Base-by-base conservation (phyloP, 2,113 vertebrate species). In the Anoplopoma fimbria region DNA sequence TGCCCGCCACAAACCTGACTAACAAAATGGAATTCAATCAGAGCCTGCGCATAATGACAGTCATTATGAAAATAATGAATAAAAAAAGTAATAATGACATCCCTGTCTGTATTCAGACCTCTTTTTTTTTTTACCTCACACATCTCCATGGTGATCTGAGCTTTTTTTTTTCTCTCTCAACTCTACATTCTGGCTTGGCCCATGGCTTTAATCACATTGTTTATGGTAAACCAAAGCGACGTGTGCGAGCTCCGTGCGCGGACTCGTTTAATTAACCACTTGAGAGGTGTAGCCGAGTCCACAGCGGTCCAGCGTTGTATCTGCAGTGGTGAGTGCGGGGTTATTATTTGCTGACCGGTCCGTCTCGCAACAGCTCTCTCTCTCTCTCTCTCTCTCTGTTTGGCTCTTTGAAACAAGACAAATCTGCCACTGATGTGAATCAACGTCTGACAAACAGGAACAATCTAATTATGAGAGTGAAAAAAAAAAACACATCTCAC, bases 1-100 rank as follows among this genome's bases (percentile, higher is more conserved):
- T 92, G 96, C 96, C 96, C 95, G 95, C 96, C 96, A 96, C 96
- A 97, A 97, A 97, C 95, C 96, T 96, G 97, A 96, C 96, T 95
- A 97, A 97, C 96, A 97, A 97, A 92, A 97, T 97, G 96, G 96
- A 97, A 97, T 98, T 97, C 96, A 93, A 94, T 98, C 97, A 98
- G 96, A 96, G 96, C 94, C 95, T 93, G 95, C 84, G 95, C 97
- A 97, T 97, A 97, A 98, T 98, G 96, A 97, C 96, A 95, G 96
- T 97, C 97, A 97, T 98, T 98, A 97, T 97, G 96, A 97, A 92
- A 91, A 94, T 92, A 91, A 92, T 91, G 91, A 91, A 93, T 89
- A 91, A 92, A 91, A 55, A 91, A 92, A 91, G 89, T 91, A 92
- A 92, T 93, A 97, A 97, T 97, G 97, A 97, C 97, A 97, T 97